These are phyloP conservation scores for Diplodus puntazzo DNA, from an alignment of 2,797 vertebrate species.

Conservation along the genomic window DNA sequence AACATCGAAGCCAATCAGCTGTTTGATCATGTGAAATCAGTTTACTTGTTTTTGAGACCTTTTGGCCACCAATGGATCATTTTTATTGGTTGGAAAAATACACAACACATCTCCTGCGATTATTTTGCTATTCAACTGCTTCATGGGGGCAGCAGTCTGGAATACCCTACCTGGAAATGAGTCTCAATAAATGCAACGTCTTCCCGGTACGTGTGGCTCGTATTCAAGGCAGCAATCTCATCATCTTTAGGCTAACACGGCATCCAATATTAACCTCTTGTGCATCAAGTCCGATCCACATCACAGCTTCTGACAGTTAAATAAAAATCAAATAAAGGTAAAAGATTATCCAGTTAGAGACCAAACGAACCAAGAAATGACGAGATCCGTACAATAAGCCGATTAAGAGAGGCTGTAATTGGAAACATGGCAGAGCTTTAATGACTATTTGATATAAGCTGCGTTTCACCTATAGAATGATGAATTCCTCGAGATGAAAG, in stretches of 20 bases:
- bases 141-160: no score
- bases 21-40: no score
- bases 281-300: background rate
- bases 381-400: conserved; percentile 18
- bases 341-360: conserved; percentile 15
- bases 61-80: no score
- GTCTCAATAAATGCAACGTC: background rate
- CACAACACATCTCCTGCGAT: no score
- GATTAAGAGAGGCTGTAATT: conserved; percentile 34
- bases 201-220: background rate
- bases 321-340: conserved; percentile 24
- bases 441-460: conserved; percentile 12
- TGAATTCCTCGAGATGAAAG: conserved; percentile 4
- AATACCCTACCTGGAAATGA: no score
- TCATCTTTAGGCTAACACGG: background rate
- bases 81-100: no score
- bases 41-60: no score
- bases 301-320: conserved; percentile 31
- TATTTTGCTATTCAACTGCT: no score
- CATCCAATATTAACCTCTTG: background rate
- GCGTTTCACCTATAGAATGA: conserved; percentile 14
- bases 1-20: no score
- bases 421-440: conserved; percentile 15
- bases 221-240: background rate
- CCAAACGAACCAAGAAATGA: conserved; percentile 28